Conservation (phyloP, 2,113 vertebrate species). For the Thalassarche chlororhynchos region DNA sequence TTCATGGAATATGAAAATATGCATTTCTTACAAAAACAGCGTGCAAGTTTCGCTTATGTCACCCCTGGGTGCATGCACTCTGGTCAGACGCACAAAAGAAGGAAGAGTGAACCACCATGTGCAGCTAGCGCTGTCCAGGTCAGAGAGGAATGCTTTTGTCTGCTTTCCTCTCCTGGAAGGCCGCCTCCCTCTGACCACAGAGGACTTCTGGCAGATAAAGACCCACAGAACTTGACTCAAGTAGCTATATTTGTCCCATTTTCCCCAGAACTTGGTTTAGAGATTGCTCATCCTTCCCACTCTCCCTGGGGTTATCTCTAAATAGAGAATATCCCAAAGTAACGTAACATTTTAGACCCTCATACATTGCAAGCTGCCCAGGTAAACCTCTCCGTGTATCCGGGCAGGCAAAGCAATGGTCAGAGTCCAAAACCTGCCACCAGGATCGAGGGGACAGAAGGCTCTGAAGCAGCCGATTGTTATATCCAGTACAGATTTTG, state of each 20-base stretch:
- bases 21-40: background rate
- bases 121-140: background rate
- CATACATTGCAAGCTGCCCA: background rate
- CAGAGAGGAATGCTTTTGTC: background rate
- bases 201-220: background rate
- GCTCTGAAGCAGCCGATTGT: background rate
- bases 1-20: background rate
- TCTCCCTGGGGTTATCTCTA: background rate
- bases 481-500: background rate
- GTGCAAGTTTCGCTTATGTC: background rate
- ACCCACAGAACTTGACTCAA: too few relatives aligned
- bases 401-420: background rate
- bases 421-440: background rate
- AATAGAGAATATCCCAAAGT: background rate
- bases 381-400: background rate
- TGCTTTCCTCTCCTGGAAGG: background rate
- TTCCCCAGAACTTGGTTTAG: background rate
- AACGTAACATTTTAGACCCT: background rate
- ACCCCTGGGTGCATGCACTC: background rate
- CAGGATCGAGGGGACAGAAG: background rate
- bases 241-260: background rate
- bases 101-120: background rate
- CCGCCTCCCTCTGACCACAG: background rate
- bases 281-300: background rate
- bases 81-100: background rate